Base-by-base conservation (phyloP, 2,113 vertebrate species). In the Corythoichthys intestinalis region DNA sequence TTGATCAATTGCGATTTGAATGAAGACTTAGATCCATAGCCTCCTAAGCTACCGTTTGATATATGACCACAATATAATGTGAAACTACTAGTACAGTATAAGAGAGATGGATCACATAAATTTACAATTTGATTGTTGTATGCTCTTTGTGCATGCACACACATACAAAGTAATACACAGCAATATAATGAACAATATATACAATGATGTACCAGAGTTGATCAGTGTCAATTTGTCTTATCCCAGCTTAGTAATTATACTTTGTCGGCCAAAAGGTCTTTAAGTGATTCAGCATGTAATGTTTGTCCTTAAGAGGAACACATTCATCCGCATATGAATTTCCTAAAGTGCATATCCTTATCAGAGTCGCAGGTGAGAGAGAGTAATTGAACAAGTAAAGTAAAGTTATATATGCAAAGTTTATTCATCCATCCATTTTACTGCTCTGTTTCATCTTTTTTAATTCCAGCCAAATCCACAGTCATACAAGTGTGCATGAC, bases 171-270 rank as follows among this genome's bases (percentile, higher is more conserved):
- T 5, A 5, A 44, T 44, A 6, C 41, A 8, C 2, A 44, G 13
- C 65, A 71, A 78, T 76, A 78, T 87, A 78, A 85, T 88, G 85
- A 88, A 78, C 37, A 28, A 73, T 85, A 82, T 15, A n/a, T 52
- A 15, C 50, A 52, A 89, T 86, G 78, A 87, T 78, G 71, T 79
- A 72, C 80, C 85, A 58, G 68, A 65, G 69, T 71, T 84, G 79
- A 84, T 88, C 79, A 41, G 79, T 74, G 79, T 88, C 86, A 83
- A 77, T 89, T 87, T 84, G 80, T 77, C 52, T 66, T 71, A 70
- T 70, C 72, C 66, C 38, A 65, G 66, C 60, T 39, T 73, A 76
- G 85, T 89, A 83, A 89, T 91, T 85, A 87, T 65, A 57, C 74
- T 80, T 84, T 67, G 65, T 63, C 39, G 54, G 65, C 67, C 70